Evolutionary conservation across 2,113 vertebrate genomes (phyloP).

Genomic region (Vulpes ferrilata): DNA sequence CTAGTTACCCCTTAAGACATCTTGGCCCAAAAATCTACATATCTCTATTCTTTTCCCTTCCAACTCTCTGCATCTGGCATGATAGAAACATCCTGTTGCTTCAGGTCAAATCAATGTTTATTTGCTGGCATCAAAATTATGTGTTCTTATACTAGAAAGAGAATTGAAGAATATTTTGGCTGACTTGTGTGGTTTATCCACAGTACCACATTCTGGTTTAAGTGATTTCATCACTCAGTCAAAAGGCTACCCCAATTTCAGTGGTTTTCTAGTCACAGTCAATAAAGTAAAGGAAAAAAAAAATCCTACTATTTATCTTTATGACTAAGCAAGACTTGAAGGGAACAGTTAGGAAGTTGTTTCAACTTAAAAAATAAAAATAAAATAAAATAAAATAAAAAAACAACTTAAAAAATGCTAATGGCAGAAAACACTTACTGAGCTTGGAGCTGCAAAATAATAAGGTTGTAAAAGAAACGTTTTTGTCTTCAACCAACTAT

Average conservation of each 20-base stretch:
- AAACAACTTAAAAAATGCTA: constrained; percentile 35
- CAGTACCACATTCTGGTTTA: constrained; percentile 52
- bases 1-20: neutral
- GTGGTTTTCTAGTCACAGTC: constrained; percentile 72
- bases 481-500: constrained; percentile 39
- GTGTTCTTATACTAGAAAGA: constrained; percentile 53
- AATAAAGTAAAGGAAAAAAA: constrained; percentile 59
- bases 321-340: constrained; percentile 68
- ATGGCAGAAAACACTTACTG: constrained; percentile 51
- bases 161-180: constrained; percentile 27
- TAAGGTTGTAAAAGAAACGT: neutral
- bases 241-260: constrained; percentile 63
- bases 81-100: constrained; percentile 29
- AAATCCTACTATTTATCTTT: neutral
- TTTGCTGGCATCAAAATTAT: constrained; percentile 46
- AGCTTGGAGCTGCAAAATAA: constrained; percentile 31
- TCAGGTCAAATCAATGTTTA: constrained; percentile 52
- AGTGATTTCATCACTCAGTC: constrained; percentile 64
- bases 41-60: constrained; percentile 4
- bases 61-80: neutral
- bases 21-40: neutral
- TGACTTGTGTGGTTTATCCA: constrained; percentile 59
- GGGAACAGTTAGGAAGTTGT: constrained; percentile 47
- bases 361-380: constrained; percentile 59
- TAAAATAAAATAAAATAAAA: no score